Percentiles rank a stretch among this genome's conserved stretches.
phyloP scores from a whole-genome alignment of 30 jellyfish, hydroid and myxozoan genomes.

The Haliclystus octoradiatus region DNA sequence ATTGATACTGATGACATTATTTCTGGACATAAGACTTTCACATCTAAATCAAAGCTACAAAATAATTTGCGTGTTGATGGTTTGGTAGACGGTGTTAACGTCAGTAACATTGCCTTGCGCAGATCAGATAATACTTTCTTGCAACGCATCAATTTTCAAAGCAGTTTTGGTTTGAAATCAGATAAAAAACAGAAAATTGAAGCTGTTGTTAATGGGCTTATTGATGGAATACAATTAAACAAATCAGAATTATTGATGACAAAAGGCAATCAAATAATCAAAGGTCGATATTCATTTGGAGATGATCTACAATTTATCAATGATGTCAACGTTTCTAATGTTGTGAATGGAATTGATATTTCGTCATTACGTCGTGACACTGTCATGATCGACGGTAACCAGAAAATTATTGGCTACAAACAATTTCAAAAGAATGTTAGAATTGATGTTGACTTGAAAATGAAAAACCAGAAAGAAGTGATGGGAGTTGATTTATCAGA shows the following conservation, averaged over 20 bases:
- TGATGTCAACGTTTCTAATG: slow-evolving; percentile 1
- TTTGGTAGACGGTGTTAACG: slow-evolving; percentile 43
- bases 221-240: slow-evolving; percentile 32
- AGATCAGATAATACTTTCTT: slow-evolving; percentile 32
- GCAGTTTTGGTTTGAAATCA: slow-evolving; percentile 11
- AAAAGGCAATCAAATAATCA: slow-evolving; percentile 29
- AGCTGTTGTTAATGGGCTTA: slow-evolving; percentile 37
- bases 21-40: slow-evolving; percentile 50
- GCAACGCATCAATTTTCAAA: slow-evolving; percentile 22
- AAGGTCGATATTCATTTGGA: background rate
- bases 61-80: slow-evolving; percentile 31
- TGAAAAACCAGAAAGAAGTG: slow-evolving; percentile 30
- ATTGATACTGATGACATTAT: slow-evolving; percentile 33
- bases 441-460: slow-evolving; percentile 19
- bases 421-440: slow-evolving; percentile 8
- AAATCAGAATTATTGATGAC: slow-evolving; percentile 25
- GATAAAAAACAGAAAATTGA: background rate
- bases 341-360: slow-evolving; percentile 37
- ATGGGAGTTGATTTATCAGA: slow-evolving; percentile 76
- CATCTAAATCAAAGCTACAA: background rate
- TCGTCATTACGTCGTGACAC: slow-evolving; percentile 19
- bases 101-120: slow-evolving; percentile 27
- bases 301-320: slow-evolving; percentile 5
- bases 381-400: slow-evolving; percentile 27
- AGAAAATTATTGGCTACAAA: slow-evolving; percentile 32